phyloP scores from a whole-genome alignment of 2,113 vertebrate species.

The Mastomys coucha region DNA sequence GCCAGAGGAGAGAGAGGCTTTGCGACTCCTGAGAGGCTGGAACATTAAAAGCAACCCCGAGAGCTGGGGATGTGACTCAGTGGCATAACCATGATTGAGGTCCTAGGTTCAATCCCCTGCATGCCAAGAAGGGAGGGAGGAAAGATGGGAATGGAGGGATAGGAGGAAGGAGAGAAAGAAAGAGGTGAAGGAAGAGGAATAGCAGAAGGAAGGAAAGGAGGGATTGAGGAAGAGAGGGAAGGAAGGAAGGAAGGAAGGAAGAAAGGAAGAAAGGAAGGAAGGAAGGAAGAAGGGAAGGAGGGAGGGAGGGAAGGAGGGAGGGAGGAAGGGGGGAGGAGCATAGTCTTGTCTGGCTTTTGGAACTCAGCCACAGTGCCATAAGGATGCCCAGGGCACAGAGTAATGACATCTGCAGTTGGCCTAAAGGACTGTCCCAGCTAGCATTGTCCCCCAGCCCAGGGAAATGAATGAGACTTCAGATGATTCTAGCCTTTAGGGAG shows the following conservation, averaged over 20 bases:
- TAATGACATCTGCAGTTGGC: not conserved
- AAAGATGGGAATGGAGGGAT: not conserved
- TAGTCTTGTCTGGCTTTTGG: not conserved
- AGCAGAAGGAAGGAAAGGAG: accelerated
- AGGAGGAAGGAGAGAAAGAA: no score
- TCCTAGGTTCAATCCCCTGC: not conserved
- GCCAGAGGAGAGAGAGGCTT: not conserved
- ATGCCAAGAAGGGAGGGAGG: not conserved
- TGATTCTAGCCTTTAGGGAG: not conserved
- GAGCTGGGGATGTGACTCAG: not conserved
- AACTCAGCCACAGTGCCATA: not conserved
- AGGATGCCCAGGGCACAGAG: not conserved
- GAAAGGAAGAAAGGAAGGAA: no score
- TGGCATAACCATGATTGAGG: not conserved
- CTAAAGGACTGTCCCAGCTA: not conserved
- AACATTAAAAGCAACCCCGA: not conserved
- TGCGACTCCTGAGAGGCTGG: not conserved
- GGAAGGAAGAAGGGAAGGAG: no score
- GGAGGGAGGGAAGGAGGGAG: no score
- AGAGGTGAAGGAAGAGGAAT: accelerated
- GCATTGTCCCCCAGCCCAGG: not conserved
- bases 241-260: no score
- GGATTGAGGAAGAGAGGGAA: accelerated
- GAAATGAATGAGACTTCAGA: not conserved
- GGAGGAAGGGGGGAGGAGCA: no score